Percentiles rank a stretch among this genome's conserved stretches.
These are phyloP conservation scores for Andrena flavipes DNA, from an alignment of 2,888 invertebrate genomes.

Conservation along the genomic window DNA sequence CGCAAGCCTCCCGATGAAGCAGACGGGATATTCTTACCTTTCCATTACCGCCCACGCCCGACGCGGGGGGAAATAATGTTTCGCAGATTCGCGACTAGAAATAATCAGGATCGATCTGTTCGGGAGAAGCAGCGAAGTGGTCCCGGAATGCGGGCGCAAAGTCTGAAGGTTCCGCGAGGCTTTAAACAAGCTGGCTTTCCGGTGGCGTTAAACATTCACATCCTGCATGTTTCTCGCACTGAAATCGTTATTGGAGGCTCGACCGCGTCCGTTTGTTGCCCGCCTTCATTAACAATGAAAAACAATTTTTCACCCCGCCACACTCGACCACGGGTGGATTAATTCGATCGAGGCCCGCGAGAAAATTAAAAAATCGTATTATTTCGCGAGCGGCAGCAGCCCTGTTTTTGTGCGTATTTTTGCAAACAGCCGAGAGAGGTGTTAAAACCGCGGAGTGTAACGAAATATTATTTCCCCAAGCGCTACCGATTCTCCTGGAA, in stretches of 20 bases:
- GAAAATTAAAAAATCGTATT: constrained; percentile 46
- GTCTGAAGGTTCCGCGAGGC: constrained; percentile 23
- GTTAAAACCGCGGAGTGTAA: constrained; percentile 37
- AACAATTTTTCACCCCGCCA: constrained; percentile 1
- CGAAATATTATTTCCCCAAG: constrained; percentile 63
- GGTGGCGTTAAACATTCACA: neutral
- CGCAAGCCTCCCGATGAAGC: constrained; percentile 17
- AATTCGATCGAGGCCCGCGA: constrained; percentile 7
- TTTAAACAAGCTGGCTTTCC: constrained; percentile 18
- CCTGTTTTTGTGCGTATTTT: constrained; percentile 44
- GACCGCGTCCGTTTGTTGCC: neutral
- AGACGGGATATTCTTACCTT: constrained; percentile 57
- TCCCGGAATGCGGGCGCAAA: constrained; percentile 18
- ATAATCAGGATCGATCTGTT: constrained; percentile 56
- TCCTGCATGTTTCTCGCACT: neutral
- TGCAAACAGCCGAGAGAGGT: constrained; percentile 16
- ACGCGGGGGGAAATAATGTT: constrained; percentile 56
- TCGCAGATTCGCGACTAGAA: constrained; percentile 61
- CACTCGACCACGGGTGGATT: constrained; percentile 3
- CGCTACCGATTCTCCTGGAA: constrained; percentile 19
- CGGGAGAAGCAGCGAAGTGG: constrained; percentile 33
- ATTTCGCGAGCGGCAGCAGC: constrained; percentile 31
- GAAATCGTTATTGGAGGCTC: no score
- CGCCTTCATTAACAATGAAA: neutral
- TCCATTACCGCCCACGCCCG: constrained; percentile 56